Conservation (phyloP, 2,113 vertebrate genomes). For the Sylvia atricapilla region DNA sequence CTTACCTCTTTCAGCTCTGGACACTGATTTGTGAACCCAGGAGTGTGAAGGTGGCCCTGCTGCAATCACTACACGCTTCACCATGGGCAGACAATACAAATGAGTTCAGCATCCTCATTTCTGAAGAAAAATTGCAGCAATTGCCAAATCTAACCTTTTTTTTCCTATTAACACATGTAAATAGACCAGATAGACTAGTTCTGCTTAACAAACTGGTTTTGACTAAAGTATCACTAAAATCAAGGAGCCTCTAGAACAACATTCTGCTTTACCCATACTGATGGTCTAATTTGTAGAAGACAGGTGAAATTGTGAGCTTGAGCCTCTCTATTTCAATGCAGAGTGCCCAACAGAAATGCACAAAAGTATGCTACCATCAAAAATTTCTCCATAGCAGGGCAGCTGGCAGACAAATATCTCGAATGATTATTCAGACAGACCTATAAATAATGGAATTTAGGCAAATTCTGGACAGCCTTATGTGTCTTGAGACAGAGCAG, state of each 20-base stretch:
- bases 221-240: not conserved
- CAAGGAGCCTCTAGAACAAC: not conserved
- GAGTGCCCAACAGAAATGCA: not conserved
- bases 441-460: not conserved
- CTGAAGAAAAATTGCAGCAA: not conserved
- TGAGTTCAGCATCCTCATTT: not conserved
- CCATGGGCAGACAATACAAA: not conserved
- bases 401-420: not conserved
- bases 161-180: not conserved
- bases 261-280: not conserved
- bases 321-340: not conserved
- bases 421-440: not conserved
- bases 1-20: not conserved
- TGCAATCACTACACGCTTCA: not conserved
- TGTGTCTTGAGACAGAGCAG: not conserved
- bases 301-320: not conserved
- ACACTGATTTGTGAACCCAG: not conserved
- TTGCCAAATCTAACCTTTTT: not conserved
- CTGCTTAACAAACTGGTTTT: not conserved
- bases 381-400: not conserved
- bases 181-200: not conserved
- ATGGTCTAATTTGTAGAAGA: not conserved
- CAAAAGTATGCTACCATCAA: not conserved
- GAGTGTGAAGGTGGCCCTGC: fast-evolving
- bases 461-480: not conserved